Conservation (phyloP, 2,888 invertebrate genomes). For the Troglohyphantes excavatus region DNA sequence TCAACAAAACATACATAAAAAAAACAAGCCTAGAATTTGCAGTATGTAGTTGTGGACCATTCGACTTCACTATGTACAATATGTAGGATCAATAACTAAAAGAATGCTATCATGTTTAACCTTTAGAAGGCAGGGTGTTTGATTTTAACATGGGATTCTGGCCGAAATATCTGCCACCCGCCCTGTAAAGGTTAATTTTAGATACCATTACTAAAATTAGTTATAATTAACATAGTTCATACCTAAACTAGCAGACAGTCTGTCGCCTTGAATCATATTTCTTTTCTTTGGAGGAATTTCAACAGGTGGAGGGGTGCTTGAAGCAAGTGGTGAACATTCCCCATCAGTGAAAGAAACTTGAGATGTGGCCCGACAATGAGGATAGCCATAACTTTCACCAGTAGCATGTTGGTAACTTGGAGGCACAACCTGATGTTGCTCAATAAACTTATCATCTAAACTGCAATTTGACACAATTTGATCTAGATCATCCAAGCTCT, state of each 20-base stretch:
- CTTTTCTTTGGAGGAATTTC: conserved; percentile 76
- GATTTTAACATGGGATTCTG: too few species aligned
- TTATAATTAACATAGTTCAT: not conserved
- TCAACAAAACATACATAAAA: too few species aligned
- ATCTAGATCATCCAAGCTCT: conserved; percentile 68
- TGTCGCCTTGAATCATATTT: conserved; percentile 63
- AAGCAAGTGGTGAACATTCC: conserved; percentile 41
- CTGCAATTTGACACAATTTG: conserved; percentile 70
- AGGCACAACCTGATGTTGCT: conserved; percentile 73
- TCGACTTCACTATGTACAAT: not conserved
- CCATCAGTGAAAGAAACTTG: conserved; percentile 46
- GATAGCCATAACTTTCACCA: conserved; percentile 69
- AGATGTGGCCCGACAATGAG: conserved; percentile 48
- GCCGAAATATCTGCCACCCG: too few species aligned
- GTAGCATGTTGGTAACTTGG: conserved; percentile 78
- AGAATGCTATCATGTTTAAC: too few species aligned
- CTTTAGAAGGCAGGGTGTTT: not conserved
- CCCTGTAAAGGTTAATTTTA: too few species aligned
- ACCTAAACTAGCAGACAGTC: conserved; percentile 72
- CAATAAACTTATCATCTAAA: conserved; percentile 67
- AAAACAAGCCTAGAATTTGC: too few species aligned
- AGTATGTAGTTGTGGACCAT: too few species aligned
- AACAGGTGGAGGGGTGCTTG: conserved; percentile 63
- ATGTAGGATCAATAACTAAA: not conserved
- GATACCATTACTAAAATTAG: not conserved